Conservation (phyloP, 2,888 invertebrate species). For the Hydriomena furcata region DNA sequence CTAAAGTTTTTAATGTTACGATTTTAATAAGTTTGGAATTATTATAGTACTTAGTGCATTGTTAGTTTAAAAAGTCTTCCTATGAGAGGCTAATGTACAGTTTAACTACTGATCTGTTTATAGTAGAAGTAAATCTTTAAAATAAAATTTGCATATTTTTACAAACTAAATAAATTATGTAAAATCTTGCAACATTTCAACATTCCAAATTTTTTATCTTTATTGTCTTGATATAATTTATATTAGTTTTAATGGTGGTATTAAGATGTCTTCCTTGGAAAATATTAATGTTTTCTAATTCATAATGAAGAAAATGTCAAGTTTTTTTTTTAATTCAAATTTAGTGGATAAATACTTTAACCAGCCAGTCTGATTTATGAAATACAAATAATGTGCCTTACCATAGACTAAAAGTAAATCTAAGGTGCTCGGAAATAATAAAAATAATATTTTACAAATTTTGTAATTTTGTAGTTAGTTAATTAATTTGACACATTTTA, state of each 20-base stretch:
- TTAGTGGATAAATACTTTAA: too few relatives aligned
- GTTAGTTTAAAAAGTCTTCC: constrained; percentile 36
- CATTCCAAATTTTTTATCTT: constrained; percentile 19
- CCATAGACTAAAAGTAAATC: constrained; percentile 16
- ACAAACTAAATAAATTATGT: background rate
- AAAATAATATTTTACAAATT: constrained; percentile 29
- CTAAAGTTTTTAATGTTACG: too few relatives aligned
- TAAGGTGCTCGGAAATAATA: constrained; percentile 34
- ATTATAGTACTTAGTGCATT: background rate
- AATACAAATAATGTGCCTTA: constrained; percentile 38
- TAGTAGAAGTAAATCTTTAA: background rate
- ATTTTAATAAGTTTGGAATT: background rate
- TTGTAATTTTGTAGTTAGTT: constrained; percentile 6
- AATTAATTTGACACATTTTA: background rate
- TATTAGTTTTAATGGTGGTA: constrained; percentile 12
- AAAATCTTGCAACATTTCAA: constrained; percentile 6
- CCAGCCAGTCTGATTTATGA: constrained; percentile 6
- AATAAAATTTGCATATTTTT: too few relatives aligned
- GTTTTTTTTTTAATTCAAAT: too few relatives aligned
- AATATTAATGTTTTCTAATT: constrained; percentile 3
- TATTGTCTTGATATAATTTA: constrained; percentile 10
- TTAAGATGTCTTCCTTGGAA: constrained; percentile 21
- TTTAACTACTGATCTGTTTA: constrained; percentile 29
- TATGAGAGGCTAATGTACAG: constrained; percentile 38
- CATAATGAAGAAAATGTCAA: background rate